These are phyloP conservation scores for Tiphia femorata DNA, from an alignment of 2,888 invertebrate species.

Conservation along the genomic window DNA sequence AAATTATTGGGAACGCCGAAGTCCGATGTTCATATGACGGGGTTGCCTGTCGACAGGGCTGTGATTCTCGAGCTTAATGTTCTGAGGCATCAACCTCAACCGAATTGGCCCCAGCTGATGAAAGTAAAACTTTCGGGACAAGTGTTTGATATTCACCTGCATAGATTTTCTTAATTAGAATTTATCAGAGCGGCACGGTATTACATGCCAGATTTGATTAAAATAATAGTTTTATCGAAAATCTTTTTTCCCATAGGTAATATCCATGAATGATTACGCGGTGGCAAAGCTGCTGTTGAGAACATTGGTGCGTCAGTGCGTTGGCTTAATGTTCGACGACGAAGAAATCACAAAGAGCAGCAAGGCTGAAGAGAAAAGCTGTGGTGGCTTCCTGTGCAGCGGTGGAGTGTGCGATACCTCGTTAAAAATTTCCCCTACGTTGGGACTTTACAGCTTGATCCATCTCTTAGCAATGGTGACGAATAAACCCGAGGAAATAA, in stretches of 20 bases:
- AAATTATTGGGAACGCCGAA: constrained; percentile 70
- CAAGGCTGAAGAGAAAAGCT: constrained; percentile 61
- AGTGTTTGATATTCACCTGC: too few relatives aligned
- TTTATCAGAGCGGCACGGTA: not conserved
- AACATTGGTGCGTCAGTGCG: constrained; percentile 42
- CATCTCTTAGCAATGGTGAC: constrained; percentile 76
- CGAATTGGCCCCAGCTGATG: constrained; percentile 81
- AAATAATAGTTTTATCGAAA: not conserved
- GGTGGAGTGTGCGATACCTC: constrained; percentile 74
- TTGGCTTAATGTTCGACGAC: constrained; percentile 19
- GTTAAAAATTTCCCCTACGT: constrained; percentile 69
- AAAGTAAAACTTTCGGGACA: constrained; percentile 73
- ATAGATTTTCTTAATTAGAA: not conserved
- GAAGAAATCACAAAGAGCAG: not conserved
- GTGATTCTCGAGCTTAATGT: constrained; percentile 80
- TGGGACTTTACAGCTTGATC: constrained; percentile 75
- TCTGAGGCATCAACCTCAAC: constrained; percentile 81
- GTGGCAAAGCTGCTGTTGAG: constrained; percentile 70
- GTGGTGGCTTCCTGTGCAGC: constrained; percentile 80
- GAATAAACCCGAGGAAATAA: constrained; percentile 72
- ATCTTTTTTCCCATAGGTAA: too few relatives aligned
- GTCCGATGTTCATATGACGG: constrained; percentile 67
- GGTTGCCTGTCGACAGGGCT: constrained; percentile 74
- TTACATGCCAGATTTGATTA: not conserved
- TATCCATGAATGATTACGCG: constrained; percentile 80